Percentiles rank a stretch among this genome's conserved stretches.
Evolutionary conservation across 2,797 vertebrate species (phyloP).

Genomic region (Sebastes umbrosus): DNA sequence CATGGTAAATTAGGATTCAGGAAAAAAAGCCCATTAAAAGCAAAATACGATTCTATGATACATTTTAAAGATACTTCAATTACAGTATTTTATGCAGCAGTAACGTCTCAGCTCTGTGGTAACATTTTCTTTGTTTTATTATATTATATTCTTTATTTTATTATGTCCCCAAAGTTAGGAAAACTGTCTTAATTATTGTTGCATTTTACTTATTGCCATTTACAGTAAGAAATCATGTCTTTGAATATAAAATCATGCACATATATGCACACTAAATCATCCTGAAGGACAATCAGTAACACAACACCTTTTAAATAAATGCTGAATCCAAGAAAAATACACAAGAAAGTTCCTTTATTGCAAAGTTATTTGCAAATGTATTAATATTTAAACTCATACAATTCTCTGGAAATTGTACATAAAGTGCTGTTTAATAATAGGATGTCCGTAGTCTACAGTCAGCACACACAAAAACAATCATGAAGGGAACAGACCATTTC

Average conservation of each 20-base stretch:
- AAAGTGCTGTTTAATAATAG: constrained; percentile 56
- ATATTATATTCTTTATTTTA: neutral
- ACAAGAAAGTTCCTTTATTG: constrained; percentile 3
- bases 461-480: constrained; percentile 13
- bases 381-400: constrained; percentile 37
- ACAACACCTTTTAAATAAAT: neutral
- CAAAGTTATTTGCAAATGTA: constrained; percentile 27
- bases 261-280: neutral
- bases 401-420: constrained; percentile 31
- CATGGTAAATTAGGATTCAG: neutral
- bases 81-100: neutral
- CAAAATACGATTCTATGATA: neutral
- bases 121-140: neutral
- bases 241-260: constrained; percentile 33
- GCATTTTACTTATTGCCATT: constrained; percentile 1
- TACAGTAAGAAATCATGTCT: neutral
- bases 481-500: constrained; percentile 10
- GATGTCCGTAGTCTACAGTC: neutral
- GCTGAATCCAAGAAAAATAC: neutral
- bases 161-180: neutral
- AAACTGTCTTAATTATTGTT: neutral
- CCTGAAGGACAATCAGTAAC: neutral
- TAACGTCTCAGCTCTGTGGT: neutral
- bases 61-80: neutral
- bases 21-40: neutral